These are phyloP conservation scores for Tricholaema leucomelas DNA, from an alignment of 2,113 vertebrate species.

Conservation along the genomic window DNA sequence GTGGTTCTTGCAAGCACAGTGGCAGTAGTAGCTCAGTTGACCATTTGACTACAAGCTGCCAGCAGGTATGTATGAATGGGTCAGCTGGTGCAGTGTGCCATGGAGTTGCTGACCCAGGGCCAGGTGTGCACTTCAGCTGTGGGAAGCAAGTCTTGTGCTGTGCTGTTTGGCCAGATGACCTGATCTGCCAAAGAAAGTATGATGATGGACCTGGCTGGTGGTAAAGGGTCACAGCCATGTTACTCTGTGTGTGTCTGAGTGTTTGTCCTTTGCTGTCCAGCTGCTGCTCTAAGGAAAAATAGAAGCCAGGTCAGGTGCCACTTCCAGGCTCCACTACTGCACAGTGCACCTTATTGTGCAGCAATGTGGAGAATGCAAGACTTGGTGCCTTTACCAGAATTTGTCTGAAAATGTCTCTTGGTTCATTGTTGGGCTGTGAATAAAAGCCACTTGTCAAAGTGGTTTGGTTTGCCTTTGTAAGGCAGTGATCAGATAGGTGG, in stretches of 20 bases:
- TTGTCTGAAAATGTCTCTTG: background rate
- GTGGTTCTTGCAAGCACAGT: background rate
- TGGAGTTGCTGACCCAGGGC: background rate
- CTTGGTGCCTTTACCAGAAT: background rate
- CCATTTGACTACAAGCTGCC: background rate
- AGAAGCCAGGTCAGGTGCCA: background rate
- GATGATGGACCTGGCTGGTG: background rate
- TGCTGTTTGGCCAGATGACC: background rate
- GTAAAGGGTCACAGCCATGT: background rate
- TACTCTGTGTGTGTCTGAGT: rapidly evolving
- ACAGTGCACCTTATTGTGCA: background rate
- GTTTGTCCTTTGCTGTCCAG: background rate
- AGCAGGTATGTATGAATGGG: rapidly evolving
- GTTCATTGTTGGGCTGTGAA: background rate
- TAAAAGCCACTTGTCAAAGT: background rate
- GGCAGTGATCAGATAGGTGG: background rate
- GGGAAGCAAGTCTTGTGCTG: background rate
- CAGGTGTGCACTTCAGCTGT: background rate
- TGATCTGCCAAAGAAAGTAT: background rate
- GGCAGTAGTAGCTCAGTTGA: background rate
- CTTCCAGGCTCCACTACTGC: background rate
- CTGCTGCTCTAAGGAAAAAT: background rate
- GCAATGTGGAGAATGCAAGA: background rate
- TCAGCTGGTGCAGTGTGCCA: background rate
- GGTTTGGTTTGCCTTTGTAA: background rate